phyloP scores from a whole-genome alignment of 2,797 vertebrate genomes.

The Microchirus variegatus region DNA sequence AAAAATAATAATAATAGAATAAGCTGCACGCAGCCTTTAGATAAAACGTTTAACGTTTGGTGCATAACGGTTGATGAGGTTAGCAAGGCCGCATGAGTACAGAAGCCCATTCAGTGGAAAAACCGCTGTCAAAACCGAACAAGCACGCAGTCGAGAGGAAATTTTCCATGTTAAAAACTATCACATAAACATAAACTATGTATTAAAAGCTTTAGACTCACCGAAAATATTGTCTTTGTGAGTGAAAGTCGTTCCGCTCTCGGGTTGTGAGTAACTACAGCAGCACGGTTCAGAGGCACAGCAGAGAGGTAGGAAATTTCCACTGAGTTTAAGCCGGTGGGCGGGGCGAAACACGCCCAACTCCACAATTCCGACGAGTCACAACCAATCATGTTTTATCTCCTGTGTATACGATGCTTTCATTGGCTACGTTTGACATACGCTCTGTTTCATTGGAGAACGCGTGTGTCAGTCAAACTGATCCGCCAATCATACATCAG shows the following conservation, averaged over 20 bases:
- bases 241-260: not conserved
- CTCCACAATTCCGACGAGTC: not conserved
- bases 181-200: too few species aligned
- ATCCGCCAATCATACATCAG: conserved; percentile 14
- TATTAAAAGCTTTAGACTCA: too few species aligned
- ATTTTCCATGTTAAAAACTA: too few species aligned
- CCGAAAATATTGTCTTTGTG: too few species aligned
- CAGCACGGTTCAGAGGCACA: too few species aligned
- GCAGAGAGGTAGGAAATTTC: conserved; percentile 77
- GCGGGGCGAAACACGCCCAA: not conserved
- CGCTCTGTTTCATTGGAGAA: conserved; percentile 3
- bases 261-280: not conserved
- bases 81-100: too few species aligned
- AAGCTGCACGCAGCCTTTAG: too few species aligned
- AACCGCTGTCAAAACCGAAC: not conserved
- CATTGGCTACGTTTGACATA: conserved; percentile 22
- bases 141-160: not conserved
- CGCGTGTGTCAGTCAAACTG: conserved; percentile 11
- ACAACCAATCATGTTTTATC: conserved; percentile 43
- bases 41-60: too few species aligned
- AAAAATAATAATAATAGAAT: too few species aligned
- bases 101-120: not conserved
- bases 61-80: not conserved
- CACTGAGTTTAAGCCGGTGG: conserved; percentile 33
- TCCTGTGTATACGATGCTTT: not conserved